Evolutionary conservation across 35 echinoderm and acorn worm genomes (phyloP).

Genomic region (Nesometra sesokonis): DNA sequence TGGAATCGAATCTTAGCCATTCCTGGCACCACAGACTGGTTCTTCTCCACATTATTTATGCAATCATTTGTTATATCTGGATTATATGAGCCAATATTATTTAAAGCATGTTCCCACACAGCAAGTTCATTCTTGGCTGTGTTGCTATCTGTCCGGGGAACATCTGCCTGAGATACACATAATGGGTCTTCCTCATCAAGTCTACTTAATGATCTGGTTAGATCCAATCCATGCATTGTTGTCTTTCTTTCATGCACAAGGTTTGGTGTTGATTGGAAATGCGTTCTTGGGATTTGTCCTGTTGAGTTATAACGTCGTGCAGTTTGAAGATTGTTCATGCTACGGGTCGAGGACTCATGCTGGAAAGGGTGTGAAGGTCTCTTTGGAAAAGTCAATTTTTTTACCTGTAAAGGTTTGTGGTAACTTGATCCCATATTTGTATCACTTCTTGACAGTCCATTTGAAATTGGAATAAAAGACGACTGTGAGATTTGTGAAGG

Average conservation of each 20-base stretch:
- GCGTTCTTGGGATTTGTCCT: not conserved
- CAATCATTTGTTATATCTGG: not conserved
- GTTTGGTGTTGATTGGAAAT: not conserved
- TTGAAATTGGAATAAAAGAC: not conserved
- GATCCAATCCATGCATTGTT: not conserved
- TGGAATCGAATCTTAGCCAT: not conserved
- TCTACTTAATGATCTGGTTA: not conserved
- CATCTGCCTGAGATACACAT: conserved; percentile 24
- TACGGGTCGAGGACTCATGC: not conserved
- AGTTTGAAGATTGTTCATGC: not conserved
- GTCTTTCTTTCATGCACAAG: not conserved
- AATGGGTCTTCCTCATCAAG: not conserved
- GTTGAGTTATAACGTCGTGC: not conserved
- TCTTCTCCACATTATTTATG: not conserved
- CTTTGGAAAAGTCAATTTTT: not conserved
- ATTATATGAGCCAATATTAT: not conserved
- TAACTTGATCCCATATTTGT: not conserved
- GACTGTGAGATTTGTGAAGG: not conserved
- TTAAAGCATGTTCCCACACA: not conserved
- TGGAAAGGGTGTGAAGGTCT: not conserved
- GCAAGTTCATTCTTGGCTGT: not conserved
- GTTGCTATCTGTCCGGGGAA: not conserved
- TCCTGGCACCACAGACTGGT: not conserved
- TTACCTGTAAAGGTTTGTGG: not conserved
- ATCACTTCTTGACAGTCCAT: not conserved